These are phyloP conservation scores for Cryptoblepharus egeriae DNA, from an alignment of 2,797 vertebrate genomes.

Conservation along the genomic window DNA sequence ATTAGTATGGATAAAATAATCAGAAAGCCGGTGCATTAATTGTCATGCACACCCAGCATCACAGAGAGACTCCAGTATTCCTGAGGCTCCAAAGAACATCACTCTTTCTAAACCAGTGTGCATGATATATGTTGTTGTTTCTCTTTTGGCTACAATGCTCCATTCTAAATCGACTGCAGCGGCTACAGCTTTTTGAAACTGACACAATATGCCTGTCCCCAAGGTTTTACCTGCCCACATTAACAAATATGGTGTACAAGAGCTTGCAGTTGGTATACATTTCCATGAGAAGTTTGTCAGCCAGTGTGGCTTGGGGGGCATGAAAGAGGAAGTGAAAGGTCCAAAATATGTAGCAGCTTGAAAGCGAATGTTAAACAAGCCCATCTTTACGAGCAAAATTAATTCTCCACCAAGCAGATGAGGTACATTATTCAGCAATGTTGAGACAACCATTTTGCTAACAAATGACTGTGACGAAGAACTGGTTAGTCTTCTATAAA, in stretches of 20 bases:
- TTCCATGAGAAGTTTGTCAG: constrained; percentile 3
- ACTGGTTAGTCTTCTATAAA: constrained; percentile 51
- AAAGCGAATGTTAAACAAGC: constrained; percentile 46
- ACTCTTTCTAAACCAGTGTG: not conserved
- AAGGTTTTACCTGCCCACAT: constrained; percentile 13
- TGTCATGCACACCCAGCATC: not conserved
- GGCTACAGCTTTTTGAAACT: not conserved
- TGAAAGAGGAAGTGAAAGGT: constrained; percentile 20
- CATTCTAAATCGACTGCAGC: constrained; percentile 9
- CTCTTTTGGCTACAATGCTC: not conserved
- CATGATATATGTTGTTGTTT: not conserved
- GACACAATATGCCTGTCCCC: not conserved
- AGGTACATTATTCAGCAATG: constrained; percentile 47
- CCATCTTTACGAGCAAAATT: constrained; percentile 47
- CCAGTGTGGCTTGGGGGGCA: too few species aligned
- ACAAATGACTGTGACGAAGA: constrained; percentile 48
- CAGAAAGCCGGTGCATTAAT: not conserved
- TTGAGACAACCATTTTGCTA: constrained; percentile 51
- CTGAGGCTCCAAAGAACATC: not conserved
- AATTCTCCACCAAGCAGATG: constrained; percentile 51
- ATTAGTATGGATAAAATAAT: not conserved
- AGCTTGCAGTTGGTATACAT: not conserved
- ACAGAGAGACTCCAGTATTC: not conserved
- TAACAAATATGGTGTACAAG: constrained; percentile 14
- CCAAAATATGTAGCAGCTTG: constrained; percentile 12